Conservation (phyloP, 2,113 vertebrate species). For the Brachyhypopomus gauderio region DNA sequence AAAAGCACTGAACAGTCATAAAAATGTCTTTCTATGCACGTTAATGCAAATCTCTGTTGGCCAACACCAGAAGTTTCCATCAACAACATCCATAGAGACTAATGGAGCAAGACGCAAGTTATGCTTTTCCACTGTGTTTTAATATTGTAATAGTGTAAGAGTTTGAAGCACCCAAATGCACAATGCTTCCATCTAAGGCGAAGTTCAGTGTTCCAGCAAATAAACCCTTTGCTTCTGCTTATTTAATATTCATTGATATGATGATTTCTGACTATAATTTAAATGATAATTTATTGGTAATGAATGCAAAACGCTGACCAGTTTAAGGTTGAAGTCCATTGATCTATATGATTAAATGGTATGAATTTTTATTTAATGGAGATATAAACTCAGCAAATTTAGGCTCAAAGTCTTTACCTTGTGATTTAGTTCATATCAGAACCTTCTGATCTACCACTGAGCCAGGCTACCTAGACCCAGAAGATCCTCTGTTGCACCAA, state of each 20-base stretch:
- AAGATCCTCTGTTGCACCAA: neutral
- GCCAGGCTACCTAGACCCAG: neutral
- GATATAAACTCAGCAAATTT: neutral
- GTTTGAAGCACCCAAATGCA: neutral
- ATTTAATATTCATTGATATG: neutral
- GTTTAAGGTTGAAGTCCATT: too few species aligned
- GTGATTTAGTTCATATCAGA: neutral
- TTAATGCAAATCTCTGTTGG: too few species aligned
- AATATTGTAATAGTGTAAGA: too few species aligned
- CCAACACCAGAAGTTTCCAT: too few species aligned
- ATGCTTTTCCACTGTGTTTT: too few species aligned
- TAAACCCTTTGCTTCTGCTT: neutral
- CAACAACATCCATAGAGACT: too few species aligned
- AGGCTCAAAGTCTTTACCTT: neutral
- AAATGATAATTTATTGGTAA: neutral
- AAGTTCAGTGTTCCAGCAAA: slow-evolving; percentile 3
- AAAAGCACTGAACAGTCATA: too few species aligned
- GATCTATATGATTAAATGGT: too few species aligned
- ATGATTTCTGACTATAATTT: neutral
- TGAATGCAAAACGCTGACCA: neutral
- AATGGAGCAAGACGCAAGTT: too few species aligned
- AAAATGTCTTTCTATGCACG: too few species aligned
- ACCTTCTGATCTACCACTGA: neutral
- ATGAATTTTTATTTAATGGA: neutral
- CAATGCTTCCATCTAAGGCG: neutral